phyloP scores from a whole-genome alignment of 2,888 invertebrate species.

The Hesperia comma region DNA sequence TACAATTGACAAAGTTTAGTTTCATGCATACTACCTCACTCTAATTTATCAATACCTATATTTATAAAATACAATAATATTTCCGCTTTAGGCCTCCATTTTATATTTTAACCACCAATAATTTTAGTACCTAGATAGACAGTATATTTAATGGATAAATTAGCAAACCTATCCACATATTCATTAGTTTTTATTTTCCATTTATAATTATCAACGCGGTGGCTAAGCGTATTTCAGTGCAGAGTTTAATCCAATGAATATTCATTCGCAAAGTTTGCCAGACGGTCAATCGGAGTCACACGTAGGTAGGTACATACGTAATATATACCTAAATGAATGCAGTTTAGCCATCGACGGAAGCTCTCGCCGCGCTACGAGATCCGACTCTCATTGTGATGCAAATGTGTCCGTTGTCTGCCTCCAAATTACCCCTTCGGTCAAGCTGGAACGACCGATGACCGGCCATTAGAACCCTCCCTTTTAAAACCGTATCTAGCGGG shows the following conservation, averaged over 20 bases:
- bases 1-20: too few species aligned
- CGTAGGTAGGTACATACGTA: constrained; percentile 31
- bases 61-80: too few species aligned
- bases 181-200: neutral
- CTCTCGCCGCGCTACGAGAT: constrained; percentile 63
- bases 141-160: too few species aligned
- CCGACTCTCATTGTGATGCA: constrained; percentile 80
- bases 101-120: too few species aligned
- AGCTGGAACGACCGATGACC: constrained; percentile 74
- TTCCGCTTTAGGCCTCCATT: too few species aligned
- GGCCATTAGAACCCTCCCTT: constrained; percentile 79
- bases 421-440: constrained; percentile 82
- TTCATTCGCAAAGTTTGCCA: constrained; percentile 29
- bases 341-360: constrained; percentile 76
- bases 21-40: too few species aligned
- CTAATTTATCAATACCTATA: too few species aligned
- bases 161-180: too few species aligned
- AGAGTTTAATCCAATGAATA: constrained; percentile 11
- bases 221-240: neutral
- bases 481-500: constrained; percentile 69
- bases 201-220: neutral
- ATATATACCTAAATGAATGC: constrained; percentile 45
- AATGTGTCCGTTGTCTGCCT: constrained; percentile 82
- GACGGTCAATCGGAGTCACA: constrained; percentile 29
- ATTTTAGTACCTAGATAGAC: too few species aligned